Evolutionary conservation across 2,888 invertebrate genomes (phyloP), one percentile per base, ranked within the genome.

Genomic region (Heliconius charithonia): DNA sequence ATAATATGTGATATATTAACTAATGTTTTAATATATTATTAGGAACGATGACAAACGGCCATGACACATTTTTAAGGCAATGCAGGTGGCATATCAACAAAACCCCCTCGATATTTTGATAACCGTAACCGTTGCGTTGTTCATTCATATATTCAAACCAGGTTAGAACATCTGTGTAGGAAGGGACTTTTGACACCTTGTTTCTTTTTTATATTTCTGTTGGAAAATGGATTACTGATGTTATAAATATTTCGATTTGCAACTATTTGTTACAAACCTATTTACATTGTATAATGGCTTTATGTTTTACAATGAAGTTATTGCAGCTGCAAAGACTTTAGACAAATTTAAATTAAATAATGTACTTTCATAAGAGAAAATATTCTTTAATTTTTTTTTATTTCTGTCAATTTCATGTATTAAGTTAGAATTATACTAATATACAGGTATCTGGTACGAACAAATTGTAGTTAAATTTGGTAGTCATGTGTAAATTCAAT

Each of bases 81-180:
- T 75, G 56, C 76, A 78, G 76, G 76, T 76, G 63, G 59, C 72
- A 19, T 78, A 79, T 77, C 79, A 69, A 62, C 75, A 32, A 56
- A 63, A 76, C 32, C 56, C 69, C 78, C 75, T 75, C 41, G 63
- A 72, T 76, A 72, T 75, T 72, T 73, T 78, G 69, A 73, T 80
- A 80, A 78, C 72, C n/a, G 72, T 32, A n/a, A 63, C 56, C 22
- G 71, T 80, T 65, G 32, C 56, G 45, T 69, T 41, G 25, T 69
- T 25, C 69, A 67, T 73, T 75, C 71, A 70, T 77, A 59, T 65
- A 77, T 69, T 66, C 65, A 29, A 71, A 77, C 51, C n/a, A 51
- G 75, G 65, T 37, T 73, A 66, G 66, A 66, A 77, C 25, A 74
- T 9, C 66, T 51, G 72, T 72, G 32, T 67, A 41, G 37, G 25